Conservation (phyloP, 2,797 vertebrate species). For the Muscicapa striata region DNA sequence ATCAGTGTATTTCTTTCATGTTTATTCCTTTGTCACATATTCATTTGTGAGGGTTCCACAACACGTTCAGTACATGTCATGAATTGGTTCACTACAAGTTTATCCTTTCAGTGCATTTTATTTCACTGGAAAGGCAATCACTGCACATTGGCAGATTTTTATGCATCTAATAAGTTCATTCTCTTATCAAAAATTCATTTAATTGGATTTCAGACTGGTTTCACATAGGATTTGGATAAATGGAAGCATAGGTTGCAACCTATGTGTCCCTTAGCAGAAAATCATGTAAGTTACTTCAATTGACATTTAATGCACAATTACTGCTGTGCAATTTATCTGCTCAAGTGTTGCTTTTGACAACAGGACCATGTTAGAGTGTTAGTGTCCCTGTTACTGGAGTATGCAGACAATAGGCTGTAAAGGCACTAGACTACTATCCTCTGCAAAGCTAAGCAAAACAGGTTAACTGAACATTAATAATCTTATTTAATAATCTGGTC, state of each 20-base stretch:
- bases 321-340: conserved; percentile 15
- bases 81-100: conserved; percentile 27
- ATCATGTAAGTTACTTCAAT: not conserved
- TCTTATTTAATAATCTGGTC: not conserved
- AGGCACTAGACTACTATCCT: not conserved
- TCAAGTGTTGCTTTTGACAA: conserved; percentile 20
- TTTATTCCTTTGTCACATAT: conserved; percentile 64
- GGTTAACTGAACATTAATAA: not conserved
- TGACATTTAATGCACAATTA: conserved; percentile 16
- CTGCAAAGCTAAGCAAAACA: not conserved
- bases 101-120: conserved; percentile 35
- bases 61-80: conserved; percentile 24
- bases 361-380: not conserved
- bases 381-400: not conserved
- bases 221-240: conserved; percentile 35
- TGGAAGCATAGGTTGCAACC: conserved; percentile 32
- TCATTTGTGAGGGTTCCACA: conserved; percentile 53
- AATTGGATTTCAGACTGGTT: conserved; percentile 52
- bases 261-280: not conserved
- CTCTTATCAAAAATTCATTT: conserved; percentile 62
- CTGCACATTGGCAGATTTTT: conserved; percentile 27
- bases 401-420: not conserved
- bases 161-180: conserved; percentile 45
- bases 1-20: conserved; percentile 63
- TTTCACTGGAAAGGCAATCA: conserved; percentile 28